Base-by-base conservation (phyloP, 2,888 invertebrate species). In the Cenopis cana region DNA sequence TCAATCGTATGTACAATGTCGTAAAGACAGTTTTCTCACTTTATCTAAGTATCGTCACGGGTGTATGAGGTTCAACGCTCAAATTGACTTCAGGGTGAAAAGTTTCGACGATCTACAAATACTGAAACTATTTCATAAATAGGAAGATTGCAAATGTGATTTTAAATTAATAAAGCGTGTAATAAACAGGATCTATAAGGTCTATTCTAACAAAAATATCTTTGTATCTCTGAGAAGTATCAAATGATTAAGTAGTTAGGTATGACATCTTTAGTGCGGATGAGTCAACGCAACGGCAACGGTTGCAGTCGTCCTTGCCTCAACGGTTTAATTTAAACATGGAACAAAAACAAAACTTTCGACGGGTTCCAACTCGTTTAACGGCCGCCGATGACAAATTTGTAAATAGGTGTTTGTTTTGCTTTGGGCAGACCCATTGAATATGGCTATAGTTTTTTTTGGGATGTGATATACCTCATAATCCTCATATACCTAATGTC, bases 261-360 rank as follows among this genome's bases (percentile, higher is more conserved):
- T 24, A 24, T 38, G 29, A 33, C 33, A 50, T 52, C 20, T 76
- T 78, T 78, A 76, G n/a, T 74, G 73, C 70, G 76, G 77, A 74
- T 84, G 85, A 85, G 77, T 90, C 90, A 89, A 73, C 65, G 68
- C 76, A 76, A 78, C 83, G 81, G 85, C 81, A 76, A 78, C 83
- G 81, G 85, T 81, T 80, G 79, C 76, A 76, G 71, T 75, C 79
- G 87, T 79, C 87, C 86, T 88, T 87, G 84, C 74, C 38, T 68
- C 77, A 80, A 78, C 80, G 76, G 77, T 62, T 72, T 60, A 68
- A 69, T 65, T 55, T 65, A 56, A 71, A 64, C 59, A 41, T 49
- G 36, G 55, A 71, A 86, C 85, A 81, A 77, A 76, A 83, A 81
- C 77, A 73, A 74, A 78, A 80, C 81, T 84, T 82, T 86, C 77